phyloP scores from a whole-genome alignment of 2,888 invertebrate species.

The Drosophila testacea region DNA sequence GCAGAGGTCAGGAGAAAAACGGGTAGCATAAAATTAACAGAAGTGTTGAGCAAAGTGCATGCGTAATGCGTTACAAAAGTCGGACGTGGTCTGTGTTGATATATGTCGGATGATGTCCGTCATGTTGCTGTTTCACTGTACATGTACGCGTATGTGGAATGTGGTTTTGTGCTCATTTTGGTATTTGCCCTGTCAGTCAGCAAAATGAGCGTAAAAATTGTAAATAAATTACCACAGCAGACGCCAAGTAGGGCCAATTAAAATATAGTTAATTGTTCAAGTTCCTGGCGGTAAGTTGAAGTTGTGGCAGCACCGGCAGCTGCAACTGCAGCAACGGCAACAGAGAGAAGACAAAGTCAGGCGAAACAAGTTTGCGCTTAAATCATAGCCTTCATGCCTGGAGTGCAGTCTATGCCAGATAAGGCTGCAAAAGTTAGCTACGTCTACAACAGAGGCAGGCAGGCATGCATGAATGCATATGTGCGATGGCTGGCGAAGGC shows the following conservation, averaged over 20 bases:
- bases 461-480: conserved; percentile 24
- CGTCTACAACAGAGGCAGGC: conserved; percentile 25
- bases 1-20: conserved; percentile 21
- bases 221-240: conserved; percentile 63
- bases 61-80: conserved; percentile 63
- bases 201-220: conserved; percentile 65
- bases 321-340: conserved; percentile 22
- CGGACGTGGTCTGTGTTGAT: conserved; percentile 27
- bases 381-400: conserved; percentile 67
- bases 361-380: conserved; percentile 64
- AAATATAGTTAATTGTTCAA: conserved; percentile 68
- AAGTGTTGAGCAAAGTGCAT: conserved; percentile 82
- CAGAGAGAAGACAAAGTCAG: conserved; percentile 50
- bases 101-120: conserved; percentile 41
- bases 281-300: conserved; percentile 58
- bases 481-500: conserved; percentile 45
- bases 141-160: conserved; percentile 12
- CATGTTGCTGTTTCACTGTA: conserved; percentile 37
- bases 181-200: conserved; percentile 55
- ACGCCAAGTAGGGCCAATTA: conserved; percentile 53
- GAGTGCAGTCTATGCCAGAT: conserved; percentile 67
- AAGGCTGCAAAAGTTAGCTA: conserved; percentile 63
- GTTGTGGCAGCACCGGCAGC: conserved; percentile 18
- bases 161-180: conserved; percentile 41
- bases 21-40: conserved; percentile 73